These are phyloP conservation scores for Protomyctophum bolini DNA, from an alignment of 2,113 vertebrate genomes.

Conservation along the genomic window DNA sequence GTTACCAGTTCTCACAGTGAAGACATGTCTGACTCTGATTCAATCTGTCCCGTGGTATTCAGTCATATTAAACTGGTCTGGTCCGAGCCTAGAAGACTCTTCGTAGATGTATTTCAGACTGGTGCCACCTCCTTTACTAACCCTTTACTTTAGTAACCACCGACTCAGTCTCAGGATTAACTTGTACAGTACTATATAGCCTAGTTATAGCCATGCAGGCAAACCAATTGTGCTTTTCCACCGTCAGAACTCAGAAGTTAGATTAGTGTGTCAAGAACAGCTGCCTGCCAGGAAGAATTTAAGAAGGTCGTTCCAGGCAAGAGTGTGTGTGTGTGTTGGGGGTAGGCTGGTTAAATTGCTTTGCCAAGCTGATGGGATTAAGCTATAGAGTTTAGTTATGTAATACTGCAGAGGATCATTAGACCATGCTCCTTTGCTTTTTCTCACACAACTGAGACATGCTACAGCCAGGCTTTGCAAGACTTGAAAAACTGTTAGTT, in stretches of 20 bases:
- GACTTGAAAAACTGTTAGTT: conserved; percentile 35
- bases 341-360: conserved; percentile 11
- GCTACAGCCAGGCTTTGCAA: conserved; percentile 37
- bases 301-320: conserved; percentile 43
- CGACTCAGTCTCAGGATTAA: too few relatives aligned
- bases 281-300: conserved; percentile 1
- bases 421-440: conserved; percentile 44
- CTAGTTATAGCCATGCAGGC: too few relatives aligned
- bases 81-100: too few relatives aligned
- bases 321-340: neutral
- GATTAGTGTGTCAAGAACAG: conserved; percentile 39
- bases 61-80: too few relatives aligned
- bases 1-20: too few relatives aligned
- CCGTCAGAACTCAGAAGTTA: neutral
- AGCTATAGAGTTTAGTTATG: conserved; percentile 64
- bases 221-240: too few relatives aligned
- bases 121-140: neutral
- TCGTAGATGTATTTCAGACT: too few relatives aligned
- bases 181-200: too few relatives aligned
- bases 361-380: conserved; percentile 51
- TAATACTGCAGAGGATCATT: conserved; percentile 74
- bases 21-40: too few relatives aligned
- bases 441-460: conserved; percentile 58
- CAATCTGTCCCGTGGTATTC: too few relatives aligned
- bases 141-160: neutral